These are phyloP conservation scores for Alsophila aescularia DNA, from an alignment of 2,888 invertebrate species.

Conservation along the genomic window DNA sequence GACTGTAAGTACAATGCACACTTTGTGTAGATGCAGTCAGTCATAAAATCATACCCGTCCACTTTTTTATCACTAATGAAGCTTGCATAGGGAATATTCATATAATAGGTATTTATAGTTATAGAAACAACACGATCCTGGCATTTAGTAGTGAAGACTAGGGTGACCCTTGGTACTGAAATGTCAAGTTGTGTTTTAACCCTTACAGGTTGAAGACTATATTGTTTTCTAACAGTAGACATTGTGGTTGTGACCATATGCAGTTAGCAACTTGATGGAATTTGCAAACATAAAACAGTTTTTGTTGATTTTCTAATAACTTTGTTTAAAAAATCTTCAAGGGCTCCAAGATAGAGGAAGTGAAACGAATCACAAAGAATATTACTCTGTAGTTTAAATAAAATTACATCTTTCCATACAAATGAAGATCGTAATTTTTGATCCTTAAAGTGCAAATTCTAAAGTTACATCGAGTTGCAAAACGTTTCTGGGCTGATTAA, in stretches of 20 bases:
- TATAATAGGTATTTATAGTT: conserved; percentile 21
- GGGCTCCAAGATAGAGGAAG: too few species aligned
- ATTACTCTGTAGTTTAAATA: too few species aligned
- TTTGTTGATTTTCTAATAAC: too few species aligned
- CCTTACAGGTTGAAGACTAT: background rate
- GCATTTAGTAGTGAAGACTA: conserved; percentile 22
- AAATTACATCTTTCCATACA: too few species aligned
- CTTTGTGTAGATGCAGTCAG: conserved; percentile 24
- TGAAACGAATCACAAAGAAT: too few species aligned
- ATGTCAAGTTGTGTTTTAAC: conserved; percentile 12
- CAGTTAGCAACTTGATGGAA: too few species aligned
- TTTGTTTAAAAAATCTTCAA: too few species aligned
- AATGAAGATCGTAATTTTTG: too few species aligned
- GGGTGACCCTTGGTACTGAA: conserved; percentile 27
- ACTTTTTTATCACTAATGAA: conserved; percentile 31
- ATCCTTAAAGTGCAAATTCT: too few species aligned
- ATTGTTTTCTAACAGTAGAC: background rate
- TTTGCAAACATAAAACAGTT: too few species aligned
- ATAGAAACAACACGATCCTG: conserved; percentile 15
- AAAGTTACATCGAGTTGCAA: too few species aligned
- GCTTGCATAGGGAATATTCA: conserved; percentile 9
- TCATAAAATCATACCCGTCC: conserved; percentile 17
- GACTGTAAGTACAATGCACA: conserved; percentile 22
- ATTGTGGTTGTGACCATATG: too few species aligned
- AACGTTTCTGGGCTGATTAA: background rate